Base-by-base conservation (phyloP, 2,888 invertebrate species). In the Acronicta alni region DNA sequence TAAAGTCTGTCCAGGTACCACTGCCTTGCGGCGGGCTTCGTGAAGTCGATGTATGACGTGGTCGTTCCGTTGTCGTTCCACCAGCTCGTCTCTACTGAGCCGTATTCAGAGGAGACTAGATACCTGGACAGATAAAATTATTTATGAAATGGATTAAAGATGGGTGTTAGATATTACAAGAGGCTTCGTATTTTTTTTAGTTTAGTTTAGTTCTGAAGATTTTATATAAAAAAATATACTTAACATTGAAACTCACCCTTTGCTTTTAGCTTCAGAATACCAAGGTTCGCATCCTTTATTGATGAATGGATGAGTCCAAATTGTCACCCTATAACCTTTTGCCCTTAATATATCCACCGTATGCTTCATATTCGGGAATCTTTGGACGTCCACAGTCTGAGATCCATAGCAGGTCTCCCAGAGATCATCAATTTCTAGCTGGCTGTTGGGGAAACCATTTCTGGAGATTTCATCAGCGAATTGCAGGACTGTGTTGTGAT, bases 31-130 rank as follows among this genome's bases (percentile, higher is more conserved):
- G 93, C 93, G 0, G 95, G 89, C 73, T 97, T 97, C 0, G 97
- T 96, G 76, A 97, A 96, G 86, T 98, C 97, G 16, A 98, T 90
- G 67, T 96, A 90, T 0, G 96, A 95, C 0, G 95, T 94, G 3
- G 93, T 89, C 0, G 92, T 89, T 6, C 88, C 89, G 79, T 94
- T 91, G 79, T 90, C 89, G 61, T 94, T 95, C 92, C 95, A 95
- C 95, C 95, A 95, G 62, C 88, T 88, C 0, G 95, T 95, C 64
- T 89, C 91, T 37, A 92, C 90, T 1, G 90, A 91, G 0, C 94
- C 95, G 37, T 89, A 84, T 41, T 92, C 90, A 1, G 94, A 94
- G 54, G 85, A 83, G 0, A 95, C 94, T 57, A 95, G 83, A 63
- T 89, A 95, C 12, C 94, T 95, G 72, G 3, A 3, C 32, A 37